phyloP scores from a whole-genome alignment of 2,113 vertebrate genomes.

The Cathartes aura region DNA sequence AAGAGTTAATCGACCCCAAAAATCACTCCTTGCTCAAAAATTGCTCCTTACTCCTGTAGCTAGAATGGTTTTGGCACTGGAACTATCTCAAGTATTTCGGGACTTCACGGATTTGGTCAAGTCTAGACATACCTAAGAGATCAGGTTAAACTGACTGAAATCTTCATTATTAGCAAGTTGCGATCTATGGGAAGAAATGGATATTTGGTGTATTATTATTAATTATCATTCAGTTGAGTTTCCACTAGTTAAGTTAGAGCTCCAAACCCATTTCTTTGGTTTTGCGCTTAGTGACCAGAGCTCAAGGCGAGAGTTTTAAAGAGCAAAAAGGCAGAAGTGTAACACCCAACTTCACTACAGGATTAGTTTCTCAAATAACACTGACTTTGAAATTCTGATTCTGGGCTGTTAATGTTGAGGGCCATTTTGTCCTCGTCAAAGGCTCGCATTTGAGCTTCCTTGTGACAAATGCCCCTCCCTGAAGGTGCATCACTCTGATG shows the following conservation, averaged over 20 bases:
- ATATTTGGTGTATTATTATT: not conserved
- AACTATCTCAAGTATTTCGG: constrained; percentile 11
- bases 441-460: not conserved
- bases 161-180: not conserved
- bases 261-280: not conserved
- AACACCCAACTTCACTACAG: not conserved
- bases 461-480: not conserved
- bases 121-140: not conserved
- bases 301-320: not conserved
- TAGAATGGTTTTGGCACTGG: not conserved
- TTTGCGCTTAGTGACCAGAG: not conserved
- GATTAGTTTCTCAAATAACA: not conserved
- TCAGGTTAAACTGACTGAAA: not conserved
- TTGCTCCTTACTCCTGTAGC: not conserved
- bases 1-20: not conserved
- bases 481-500: not conserved
- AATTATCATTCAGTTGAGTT: not conserved
- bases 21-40: not conserved
- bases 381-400: not conserved
- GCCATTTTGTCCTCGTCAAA: not conserved
- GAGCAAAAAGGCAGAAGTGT: not conserved
- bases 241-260: not conserved
- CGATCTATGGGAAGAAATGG: not conserved
- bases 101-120: not conserved
- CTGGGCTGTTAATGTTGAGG: not conserved